Evolutionary conservation across 2,888 invertebrate species (phyloP), one percentile per base, ranked within the genome.

Genomic region (Drosophila pseudotalamancana): DNA sequence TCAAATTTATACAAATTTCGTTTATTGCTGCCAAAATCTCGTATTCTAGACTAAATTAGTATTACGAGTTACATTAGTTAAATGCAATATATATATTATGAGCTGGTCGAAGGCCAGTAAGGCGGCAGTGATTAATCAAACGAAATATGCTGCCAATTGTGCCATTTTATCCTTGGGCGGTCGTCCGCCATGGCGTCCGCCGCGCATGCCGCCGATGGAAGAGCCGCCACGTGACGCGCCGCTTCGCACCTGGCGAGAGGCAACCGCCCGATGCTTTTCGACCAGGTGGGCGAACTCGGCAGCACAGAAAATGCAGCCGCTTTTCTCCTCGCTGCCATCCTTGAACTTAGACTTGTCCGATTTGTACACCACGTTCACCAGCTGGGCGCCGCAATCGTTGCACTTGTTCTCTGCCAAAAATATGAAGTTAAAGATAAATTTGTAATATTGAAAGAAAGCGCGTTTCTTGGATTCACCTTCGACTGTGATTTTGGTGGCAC

Each of bases 271-370:
- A 87, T 96, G 95, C 87, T 95, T 95, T 89, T 96, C 96, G 3
- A 92, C 90, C 16, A 91, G 80, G 27, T 95, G 94, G 9, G 94
- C 93, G 88, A 98, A 96, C 50, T 95, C 95, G 1, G 94, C 92
- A 60, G 96, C 96, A 91, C 99, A 99, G 92, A 98, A 99, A 5
- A 98, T 94, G 89, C 99, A 99, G 14, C 98, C 97, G 11, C 94
- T 95, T 93, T 96, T 95, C 91, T 97, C 95, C 8, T 95, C 94
- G 45, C 93, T 93, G 67, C 95, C 95, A 80, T 95, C 95, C 42
- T 96, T 95, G 53, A 96, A 93, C 82, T 95, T 95, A 25, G 94
- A 95, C 86, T 95, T 94, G 72, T 96, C 96, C 84, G 95, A 94
- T 90, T 96, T 95, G 91, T 97, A 98, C 88, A 97, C 96, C 8